Evolutionary conservation across 2,113 vertebrate genomes (phyloP).

Genomic region (Typhlomys cinereus): DNA sequence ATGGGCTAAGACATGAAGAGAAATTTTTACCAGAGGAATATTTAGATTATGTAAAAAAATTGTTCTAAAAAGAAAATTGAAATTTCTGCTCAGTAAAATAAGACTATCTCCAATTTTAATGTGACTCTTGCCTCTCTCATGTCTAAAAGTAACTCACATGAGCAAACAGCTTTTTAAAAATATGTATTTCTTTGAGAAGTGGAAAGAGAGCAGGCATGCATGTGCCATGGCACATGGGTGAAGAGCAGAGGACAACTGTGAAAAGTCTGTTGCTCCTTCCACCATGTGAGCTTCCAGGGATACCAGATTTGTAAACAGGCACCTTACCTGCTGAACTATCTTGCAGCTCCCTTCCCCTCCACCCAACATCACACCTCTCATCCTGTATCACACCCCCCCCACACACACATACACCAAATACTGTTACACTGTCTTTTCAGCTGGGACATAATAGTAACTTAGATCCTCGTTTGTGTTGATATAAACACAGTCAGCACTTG

Average conservation of each 20-base stretch:
- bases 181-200: too few species aligned
- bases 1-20: background rate
- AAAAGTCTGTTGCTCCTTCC: too few species aligned
- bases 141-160: background rate
- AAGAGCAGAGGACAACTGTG: too few species aligned
- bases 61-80: background rate
- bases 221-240: too few species aligned
- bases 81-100: slow-evolving; percentile 8
- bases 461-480: background rate
- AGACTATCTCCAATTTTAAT: background rate
- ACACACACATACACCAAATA: background rate
- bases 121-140: background rate
- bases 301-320: too few species aligned
- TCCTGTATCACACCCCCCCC: too few species aligned
- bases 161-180: background rate
- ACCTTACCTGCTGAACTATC: too few species aligned
- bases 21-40: slow-evolving; percentile 2
- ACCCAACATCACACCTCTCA: too few species aligned
- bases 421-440: background rate
- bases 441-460: background rate
- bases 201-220: too few species aligned
- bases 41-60: slow-evolving; percentile 29
- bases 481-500: background rate
- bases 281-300: too few species aligned
- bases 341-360: too few species aligned